Evolutionary conservation across 2,888 invertebrate genomes (phyloP).

Genomic region (Drosophila pseudotakahashii): DNA sequence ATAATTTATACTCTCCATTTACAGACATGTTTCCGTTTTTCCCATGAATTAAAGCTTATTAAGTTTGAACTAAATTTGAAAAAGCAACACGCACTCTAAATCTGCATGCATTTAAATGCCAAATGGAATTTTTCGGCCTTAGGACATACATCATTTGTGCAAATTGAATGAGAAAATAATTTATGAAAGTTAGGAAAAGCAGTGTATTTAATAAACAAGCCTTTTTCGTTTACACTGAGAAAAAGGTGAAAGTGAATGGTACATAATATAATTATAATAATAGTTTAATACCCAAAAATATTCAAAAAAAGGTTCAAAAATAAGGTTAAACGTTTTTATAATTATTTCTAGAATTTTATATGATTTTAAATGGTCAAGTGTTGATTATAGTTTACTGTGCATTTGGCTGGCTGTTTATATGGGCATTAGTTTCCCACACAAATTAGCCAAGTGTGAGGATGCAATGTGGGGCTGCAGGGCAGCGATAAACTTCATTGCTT

Average conservation of each 20-base stretch:
- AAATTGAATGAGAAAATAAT: background rate
- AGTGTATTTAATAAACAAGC: background rate
- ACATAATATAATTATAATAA: too few relatives aligned
- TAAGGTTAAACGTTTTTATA: too few relatives aligned
- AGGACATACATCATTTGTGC: constrained; percentile 1
- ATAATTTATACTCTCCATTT: background rate
- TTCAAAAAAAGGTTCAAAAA: too few relatives aligned
- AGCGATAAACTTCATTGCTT: constrained; percentile 66
- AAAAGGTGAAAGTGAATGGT: too few relatives aligned
- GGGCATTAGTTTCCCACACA: constrained; percentile 47
- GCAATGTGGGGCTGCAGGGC: constrained; percentile 56
- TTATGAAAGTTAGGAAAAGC: constrained; percentile 1
- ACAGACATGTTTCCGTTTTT: background rate
- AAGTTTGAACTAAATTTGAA: background rate
- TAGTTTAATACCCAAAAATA: too few relatives aligned
- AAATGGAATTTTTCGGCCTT: background rate
- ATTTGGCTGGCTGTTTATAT: constrained; percentile 18
- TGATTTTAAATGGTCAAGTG: too few relatives aligned
- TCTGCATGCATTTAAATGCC: background rate
- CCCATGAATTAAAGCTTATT: background rate
- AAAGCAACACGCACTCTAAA: background rate
- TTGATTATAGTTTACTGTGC: background rate
- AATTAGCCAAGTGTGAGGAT: constrained; percentile 69
- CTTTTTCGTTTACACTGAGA: background rate
- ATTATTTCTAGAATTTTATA: too few relatives aligned